Percentiles rank a stretch among this genome's conserved stretches.
Evolutionary conservation across 2,888 invertebrate species (phyloP).

Genomic region (Eupithecia exiguata): DNA sequence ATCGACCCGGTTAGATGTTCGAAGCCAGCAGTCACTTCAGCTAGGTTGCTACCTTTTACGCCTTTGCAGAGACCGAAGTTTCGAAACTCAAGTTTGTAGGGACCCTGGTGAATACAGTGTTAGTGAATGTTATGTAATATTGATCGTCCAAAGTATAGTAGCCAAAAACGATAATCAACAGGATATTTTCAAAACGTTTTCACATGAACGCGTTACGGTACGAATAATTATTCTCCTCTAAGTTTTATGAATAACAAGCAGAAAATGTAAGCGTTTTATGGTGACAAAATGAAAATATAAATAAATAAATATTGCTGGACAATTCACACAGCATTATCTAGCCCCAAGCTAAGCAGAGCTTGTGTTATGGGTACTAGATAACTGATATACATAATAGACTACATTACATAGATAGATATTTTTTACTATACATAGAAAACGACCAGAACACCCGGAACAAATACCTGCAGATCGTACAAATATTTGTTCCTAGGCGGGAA

Average conservation of each 20-base stretch:
- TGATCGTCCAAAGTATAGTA: neutral
- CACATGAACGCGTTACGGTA: neutral
- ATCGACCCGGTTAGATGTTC: neutral
- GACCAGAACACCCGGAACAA: no score
- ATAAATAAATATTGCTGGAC: no score
- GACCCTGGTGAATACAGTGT: slow-evolving; percentile 6
- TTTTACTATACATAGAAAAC: no score
- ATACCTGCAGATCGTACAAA: no score
- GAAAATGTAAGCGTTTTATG: no score
- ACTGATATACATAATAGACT: no score
- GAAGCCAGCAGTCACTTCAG: neutral
- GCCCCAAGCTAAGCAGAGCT: no score
- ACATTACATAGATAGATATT: no score
- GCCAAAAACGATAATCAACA: neutral
- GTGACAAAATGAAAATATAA: no score
- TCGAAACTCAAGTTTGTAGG: slow-evolving; percentile 2
- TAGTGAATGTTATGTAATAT: neutral
- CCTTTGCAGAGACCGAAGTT: slow-evolving; percentile 1
- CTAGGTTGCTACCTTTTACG: neutral
- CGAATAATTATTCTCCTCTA: neutral
- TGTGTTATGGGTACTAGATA: no score
- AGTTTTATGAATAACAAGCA: neutral
- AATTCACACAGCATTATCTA: no score
- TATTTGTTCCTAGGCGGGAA: no score
- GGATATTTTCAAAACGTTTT: neutral